Conservation (phyloP, 1,140 invertebrate genomes). For the Epicauta chinensis region DNA sequence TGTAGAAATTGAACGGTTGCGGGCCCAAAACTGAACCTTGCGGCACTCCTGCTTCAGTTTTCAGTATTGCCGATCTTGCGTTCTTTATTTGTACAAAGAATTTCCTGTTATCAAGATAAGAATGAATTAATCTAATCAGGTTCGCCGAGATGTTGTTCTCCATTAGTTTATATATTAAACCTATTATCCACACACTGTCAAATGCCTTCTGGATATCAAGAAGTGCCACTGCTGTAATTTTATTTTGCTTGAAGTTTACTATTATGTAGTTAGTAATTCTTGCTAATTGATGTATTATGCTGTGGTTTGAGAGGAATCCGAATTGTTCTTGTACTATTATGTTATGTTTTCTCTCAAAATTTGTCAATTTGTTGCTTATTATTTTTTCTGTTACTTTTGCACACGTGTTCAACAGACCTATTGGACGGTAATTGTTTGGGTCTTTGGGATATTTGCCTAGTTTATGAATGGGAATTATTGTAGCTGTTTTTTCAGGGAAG, state of each 20-base stretch:
- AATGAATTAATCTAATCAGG: not conserved
- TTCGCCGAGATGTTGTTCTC: not conserved
- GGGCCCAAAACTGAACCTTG: conserved; percentile 2
- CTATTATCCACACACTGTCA: not conserved
- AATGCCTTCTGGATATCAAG: not conserved
- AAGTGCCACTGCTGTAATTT: not conserved
- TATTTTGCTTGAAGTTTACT: not conserved
- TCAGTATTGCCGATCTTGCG: not conserved
- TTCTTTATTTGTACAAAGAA: not conserved
- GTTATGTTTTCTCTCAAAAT: not conserved
- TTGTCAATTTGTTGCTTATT: not conserved
- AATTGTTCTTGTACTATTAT: not conserved
- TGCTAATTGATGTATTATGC: not conserved
- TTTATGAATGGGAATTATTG: conserved; percentile 22
- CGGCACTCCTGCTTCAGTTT: not conserved
- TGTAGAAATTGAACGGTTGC: not conserved
- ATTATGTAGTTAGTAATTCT: not conserved
- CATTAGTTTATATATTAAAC: not conserved
- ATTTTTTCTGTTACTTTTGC: not conserved
- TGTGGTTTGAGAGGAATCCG: not conserved
- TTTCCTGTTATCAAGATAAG: not conserved
- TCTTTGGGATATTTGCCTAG: conserved; percentile 18
- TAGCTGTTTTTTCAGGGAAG: conserved; percentile 23
- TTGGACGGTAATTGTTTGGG: conserved; percentile 35
- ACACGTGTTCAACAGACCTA: conserved; percentile 22